phyloP scores from a whole-genome alignment of 1,140 invertebrate species.

The Spodoptera litura region DNA sequence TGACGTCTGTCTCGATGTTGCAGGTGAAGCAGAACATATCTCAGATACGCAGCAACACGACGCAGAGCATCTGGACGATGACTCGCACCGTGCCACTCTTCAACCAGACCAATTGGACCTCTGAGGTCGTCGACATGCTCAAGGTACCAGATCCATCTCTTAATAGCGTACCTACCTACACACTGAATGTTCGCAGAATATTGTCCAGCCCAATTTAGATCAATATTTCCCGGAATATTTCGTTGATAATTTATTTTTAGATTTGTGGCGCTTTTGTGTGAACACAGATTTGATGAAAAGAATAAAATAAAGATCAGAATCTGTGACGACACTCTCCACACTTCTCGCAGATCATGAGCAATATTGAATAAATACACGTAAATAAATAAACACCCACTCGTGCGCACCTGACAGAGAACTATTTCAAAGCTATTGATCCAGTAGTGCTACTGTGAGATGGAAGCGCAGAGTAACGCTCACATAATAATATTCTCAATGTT shows the following conservation, averaged over 20 bases:
- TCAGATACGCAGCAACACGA: conserved; percentile 90
- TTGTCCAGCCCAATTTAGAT: too few relatives aligned
- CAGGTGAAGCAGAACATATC: conserved; percentile 93
- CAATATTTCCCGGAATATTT: too few relatives aligned
- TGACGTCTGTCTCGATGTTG: conserved; percentile 50
- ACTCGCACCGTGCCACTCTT: conserved; percentile 89
- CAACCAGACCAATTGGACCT: conserved; percentile 91
- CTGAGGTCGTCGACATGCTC: conserved; percentile 87
- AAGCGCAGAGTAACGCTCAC: not conserved
- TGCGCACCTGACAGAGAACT: not conserved
- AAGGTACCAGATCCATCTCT: conserved; percentile 71
- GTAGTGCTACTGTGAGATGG: not conserved
- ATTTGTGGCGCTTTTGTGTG: too few relatives aligned
- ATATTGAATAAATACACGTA: too few relatives aligned
- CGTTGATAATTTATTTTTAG: too few relatives aligned
- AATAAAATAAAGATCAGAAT: too few relatives aligned
- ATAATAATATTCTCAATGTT: not conserved
- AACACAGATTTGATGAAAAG: too few relatives aligned
- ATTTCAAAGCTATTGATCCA: not conserved
- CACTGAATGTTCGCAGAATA: not conserved
- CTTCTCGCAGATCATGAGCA: not conserved
- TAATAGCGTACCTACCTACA: not conserved
- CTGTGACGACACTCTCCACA: not conserved
- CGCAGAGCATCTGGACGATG: conserved; percentile 92
- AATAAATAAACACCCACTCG: not conserved